Base-by-base conservation (phyloP, 2,888 invertebrate genomes). In the Petrolisthes cinctipes region DNA sequence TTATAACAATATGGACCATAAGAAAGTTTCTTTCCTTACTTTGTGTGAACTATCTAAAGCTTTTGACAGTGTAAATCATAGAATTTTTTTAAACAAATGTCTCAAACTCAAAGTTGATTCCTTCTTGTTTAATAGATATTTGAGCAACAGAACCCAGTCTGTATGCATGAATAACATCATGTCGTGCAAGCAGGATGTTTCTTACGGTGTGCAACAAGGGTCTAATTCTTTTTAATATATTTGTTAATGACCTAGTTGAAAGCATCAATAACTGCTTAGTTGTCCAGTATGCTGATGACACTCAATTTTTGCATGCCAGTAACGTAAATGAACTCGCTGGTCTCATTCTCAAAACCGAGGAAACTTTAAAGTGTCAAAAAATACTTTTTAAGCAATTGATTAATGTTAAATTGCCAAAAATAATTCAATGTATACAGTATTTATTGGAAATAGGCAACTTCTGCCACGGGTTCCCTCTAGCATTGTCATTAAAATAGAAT, bases 191-290 rank as follows among this genome's bases (percentile, higher is more conserved):
- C 6, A 7, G 20, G 9, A n/a, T 23, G 17, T 81, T n/a, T 14
- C 11, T 17, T 61, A 11, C 23, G 81, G 81, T 5, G 56, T 81
- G n/a, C 20, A 56, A 17, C 81, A 81, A 37, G 81, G 81, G 23
- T 57, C 81, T 23, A 61, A 81, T 81, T 14, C 61, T 81, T 23
- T 81, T 81, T 11, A 61, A 1, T 7, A 81, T 81, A n/a, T 81
- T n/a, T n/a, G n/a, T n/a, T n/a, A n/a, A n/a, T n/a, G n/a, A n/a
- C n/a, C n/a, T n/a, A n/a, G n/a, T n/a, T n/a, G n/a, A n/a, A n/a
- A n/a, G n/a, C n/a, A n/a, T n/a, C n/a, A n/a, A n/a, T n/a, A n/a
- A n/a, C n/a, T n/a, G n/a, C n/a, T n/a, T n/a, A n/a, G n/a, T n/a
- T n/a, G n/a, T n/a, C n/a, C n/a, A n/a, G n/a, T n/a, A n/a, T n/a